Evolutionary conservation across 1,140 invertebrate genomes (phyloP).

Genomic region (Anastrepha obliqua): DNA sequence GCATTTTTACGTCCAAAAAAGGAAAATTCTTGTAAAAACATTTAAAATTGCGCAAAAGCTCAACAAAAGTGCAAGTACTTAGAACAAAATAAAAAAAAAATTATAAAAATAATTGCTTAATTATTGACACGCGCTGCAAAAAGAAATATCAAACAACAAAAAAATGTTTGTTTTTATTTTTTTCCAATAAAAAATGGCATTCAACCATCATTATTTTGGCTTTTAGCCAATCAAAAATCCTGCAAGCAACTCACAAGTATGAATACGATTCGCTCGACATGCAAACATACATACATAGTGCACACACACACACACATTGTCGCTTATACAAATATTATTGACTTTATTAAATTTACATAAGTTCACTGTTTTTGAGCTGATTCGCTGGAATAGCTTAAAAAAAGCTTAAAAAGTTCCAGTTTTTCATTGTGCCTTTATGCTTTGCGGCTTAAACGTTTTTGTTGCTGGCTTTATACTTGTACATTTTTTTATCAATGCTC

Average conservation of each 20-base stretch:
- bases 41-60: too few relatives aligned
- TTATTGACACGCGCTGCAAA: too few relatives aligned
- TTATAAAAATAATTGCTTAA: too few relatives aligned
- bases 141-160: too few relatives aligned
- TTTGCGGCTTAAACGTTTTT: conserved; percentile 2
- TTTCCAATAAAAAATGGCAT: neutral
- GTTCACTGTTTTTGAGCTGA: neutral
- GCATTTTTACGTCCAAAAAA: too few relatives aligned
- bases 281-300: neutral
- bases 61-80: too few relatives aligned
- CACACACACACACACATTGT: neutral
- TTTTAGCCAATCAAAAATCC: neutral
- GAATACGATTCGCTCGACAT: neutral
- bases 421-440: neutral
- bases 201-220: neutral
- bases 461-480: neutral
- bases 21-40: too few relatives aligned
- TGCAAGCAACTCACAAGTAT: too few relatives aligned
- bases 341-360: conserved; percentile 29
- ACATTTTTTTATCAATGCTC: neutral
- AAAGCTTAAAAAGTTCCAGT: neutral
- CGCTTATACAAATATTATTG: conserved; percentile 25
- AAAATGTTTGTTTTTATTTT: neutral
- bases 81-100: too few relatives aligned
- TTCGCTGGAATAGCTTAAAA: neutral